These are phyloP conservation scores for Cricetomys ansorgei DNA, from an alignment of 2,113 vertebrate species.

Conservation along the genomic window DNA sequence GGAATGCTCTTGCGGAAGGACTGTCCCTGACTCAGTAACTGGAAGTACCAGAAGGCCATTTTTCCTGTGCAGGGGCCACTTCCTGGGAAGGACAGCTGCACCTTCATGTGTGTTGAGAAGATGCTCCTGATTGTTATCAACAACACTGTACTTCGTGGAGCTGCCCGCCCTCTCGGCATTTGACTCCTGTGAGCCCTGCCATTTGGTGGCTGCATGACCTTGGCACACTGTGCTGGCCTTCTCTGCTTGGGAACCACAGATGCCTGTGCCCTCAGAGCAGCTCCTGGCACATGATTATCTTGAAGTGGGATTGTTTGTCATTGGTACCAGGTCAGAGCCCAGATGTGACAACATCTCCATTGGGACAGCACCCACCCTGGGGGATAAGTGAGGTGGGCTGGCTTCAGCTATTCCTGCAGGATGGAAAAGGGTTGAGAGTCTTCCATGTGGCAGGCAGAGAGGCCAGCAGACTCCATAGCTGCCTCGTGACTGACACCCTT, in stretches of 20 bases:
- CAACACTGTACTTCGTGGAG: background rate
- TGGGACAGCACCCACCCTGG: fast-evolving
- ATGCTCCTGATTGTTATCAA: too few species aligned
- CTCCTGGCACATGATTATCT: background rate
- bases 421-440: background rate
- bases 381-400: background rate
- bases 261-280: too few species aligned
- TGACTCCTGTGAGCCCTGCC: background rate
- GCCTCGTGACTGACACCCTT: background rate
- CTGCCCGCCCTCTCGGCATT: background rate
- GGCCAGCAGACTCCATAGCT: background rate
- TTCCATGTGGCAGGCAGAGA: fast-evolving
- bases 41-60: background rate
- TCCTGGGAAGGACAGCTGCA: background rate
- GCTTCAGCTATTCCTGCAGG: background rate
- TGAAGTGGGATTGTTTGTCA: background rate
- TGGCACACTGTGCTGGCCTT: background rate
- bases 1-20: background rate
- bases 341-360: background rate
- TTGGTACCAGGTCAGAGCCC: background rate
- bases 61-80: background rate
- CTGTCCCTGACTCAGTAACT: background rate
- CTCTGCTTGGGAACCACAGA: background rate
- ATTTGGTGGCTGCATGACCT: background rate
- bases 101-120: background rate